phyloP scores from a whole-genome alignment of 2,888 invertebrate species.

The Tipula helvola region DNA sequence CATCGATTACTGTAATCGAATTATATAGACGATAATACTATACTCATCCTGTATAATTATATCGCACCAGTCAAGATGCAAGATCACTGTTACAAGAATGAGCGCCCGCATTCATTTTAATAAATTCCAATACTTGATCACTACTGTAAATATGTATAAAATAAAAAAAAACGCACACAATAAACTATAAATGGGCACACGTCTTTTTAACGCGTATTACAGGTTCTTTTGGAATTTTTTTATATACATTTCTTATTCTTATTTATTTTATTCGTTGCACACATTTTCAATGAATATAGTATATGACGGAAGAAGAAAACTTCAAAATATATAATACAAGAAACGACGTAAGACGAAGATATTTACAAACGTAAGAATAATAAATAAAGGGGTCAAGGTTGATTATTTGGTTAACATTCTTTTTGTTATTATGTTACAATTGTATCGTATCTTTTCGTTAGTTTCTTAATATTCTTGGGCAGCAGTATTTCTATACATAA shows the following conservation, averaged over 20 bases:
- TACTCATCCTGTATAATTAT: not conserved
- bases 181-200: not conserved
- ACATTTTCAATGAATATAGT: not conserved
- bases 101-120: not conserved
- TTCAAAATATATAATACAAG: not conserved
- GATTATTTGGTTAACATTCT: not conserved
- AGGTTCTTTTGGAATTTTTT: not conserved
- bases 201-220: not conserved
- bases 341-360: not conserved
- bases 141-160: not conserved
- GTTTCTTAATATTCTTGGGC: not conserved
- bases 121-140: not conserved
- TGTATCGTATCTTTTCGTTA: not conserved
- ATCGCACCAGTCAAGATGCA: not conserved
- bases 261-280: not conserved
- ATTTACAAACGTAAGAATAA: not conserved
- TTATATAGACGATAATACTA: not conserved
- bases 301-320: not conserved
- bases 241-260: not conserved
- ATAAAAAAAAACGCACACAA: not conserved
- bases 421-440: not conserved
- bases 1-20: not conserved
- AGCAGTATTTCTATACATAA: not conserved
- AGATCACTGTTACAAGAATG: not conserved
- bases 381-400: slow-evolving; percentile 8